These are phyloP conservation scores for Galeopsomyia nigrocyanea DNA, from an alignment of 2,888 invertebrate genomes.

Conservation along the genomic window DNA sequence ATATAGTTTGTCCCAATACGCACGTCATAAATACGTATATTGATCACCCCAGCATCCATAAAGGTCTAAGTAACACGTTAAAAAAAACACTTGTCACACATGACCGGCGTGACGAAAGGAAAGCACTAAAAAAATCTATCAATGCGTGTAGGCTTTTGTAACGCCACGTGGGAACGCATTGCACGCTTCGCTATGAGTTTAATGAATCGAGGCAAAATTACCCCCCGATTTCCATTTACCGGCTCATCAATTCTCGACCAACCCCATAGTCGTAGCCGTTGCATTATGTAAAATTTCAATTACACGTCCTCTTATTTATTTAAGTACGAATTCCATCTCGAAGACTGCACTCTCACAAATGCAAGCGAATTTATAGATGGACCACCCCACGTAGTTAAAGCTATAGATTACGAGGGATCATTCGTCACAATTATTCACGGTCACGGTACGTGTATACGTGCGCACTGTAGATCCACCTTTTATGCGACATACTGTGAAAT, in stretches of 20 bases:
- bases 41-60: no score
- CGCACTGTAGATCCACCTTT: not conserved
- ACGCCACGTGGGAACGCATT: constrained; percentile 3
- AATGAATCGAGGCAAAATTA: constrained; percentile 27
- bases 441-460: constrained; percentile 47
- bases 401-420: constrained; percentile 42
- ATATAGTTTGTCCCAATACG: no score
- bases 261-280: not conserved
- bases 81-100: no score
- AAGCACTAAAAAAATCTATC: no score
- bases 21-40: no score
- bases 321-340: constrained; percentile 26
- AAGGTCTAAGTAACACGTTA: no score
- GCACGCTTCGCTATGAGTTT: constrained; percentile 18
- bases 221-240: constrained; percentile 29
- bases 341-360: not conserved
- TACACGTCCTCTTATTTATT: constrained; percentile 35
- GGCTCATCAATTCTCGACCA: constrained; percentile 36
- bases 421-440: constrained; percentile 59
- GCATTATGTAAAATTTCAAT: constrained; percentile 39
- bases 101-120: no score
- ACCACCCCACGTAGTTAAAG: not conserved
- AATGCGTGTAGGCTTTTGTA: no score
- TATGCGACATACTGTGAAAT: not conserved
- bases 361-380: no score